A percentile compares a stretch with the other conserved stretches of the same genome.
phyloP scores from a whole-genome alignment of 1,140 invertebrate species.

The Zaprionus kolodkinae region DNA sequence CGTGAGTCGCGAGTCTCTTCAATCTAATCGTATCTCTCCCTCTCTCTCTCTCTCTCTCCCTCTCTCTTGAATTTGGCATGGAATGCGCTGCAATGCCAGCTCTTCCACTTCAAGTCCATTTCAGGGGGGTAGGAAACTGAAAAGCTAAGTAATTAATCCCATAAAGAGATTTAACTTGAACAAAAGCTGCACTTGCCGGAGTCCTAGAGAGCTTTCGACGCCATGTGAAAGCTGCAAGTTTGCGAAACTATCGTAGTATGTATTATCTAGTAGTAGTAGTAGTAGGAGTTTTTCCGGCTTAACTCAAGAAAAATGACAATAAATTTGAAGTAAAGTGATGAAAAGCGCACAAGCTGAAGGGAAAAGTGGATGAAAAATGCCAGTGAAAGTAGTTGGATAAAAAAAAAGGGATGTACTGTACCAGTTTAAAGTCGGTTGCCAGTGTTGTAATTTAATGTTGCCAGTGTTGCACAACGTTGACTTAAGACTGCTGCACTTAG shows the following conservation, averaged over 20 bases:
- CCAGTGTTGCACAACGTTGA: no score
- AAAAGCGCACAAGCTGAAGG: background rate
- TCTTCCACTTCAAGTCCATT: background rate
- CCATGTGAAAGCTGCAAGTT: background rate
- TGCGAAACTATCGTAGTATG: background rate
- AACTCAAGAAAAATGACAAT: constrained; percentile 4
- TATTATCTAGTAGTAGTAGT: no score
- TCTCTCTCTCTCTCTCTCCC: no score
- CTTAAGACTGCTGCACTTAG: no score
- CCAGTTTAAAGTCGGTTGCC: background rate
- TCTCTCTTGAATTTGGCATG: no score
- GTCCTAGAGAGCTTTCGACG: background rate
- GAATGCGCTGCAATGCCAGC: background rate
- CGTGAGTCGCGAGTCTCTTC: background rate
- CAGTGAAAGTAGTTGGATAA: background rate
- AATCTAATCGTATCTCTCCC: background rate
- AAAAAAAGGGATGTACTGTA: background rate
- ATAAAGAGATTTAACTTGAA: background rate
- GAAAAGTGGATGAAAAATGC: background rate
- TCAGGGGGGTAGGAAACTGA: background rate
- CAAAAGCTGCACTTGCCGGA: background rate
- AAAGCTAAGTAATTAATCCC: constrained; percentile 6
- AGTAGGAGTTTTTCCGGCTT: background rate
- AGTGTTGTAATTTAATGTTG: no score
- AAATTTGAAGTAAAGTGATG: background rate